Base-by-base conservation (phyloP, 2,797 vertebrate genomes). In the Spinus olivaceus region DNA sequence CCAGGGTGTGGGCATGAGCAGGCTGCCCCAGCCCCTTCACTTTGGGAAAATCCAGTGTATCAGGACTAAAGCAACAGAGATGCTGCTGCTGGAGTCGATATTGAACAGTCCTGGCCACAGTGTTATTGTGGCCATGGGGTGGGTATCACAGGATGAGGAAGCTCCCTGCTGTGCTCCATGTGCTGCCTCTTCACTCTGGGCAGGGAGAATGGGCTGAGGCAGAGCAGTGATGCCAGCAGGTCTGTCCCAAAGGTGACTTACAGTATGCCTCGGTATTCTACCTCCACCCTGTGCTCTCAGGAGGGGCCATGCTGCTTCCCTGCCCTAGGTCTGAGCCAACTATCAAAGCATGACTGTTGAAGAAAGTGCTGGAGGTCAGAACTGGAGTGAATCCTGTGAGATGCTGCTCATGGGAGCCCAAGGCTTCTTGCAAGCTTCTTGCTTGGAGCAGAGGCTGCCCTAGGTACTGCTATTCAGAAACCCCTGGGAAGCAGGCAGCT, bases 371-470 rank as follows among this genome's bases (percentile, higher is more conserved):
- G 2, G 63, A 86, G 49, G 37, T 27, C 46, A 39, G 76, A 67
- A 24, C 30, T 41, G 42, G 33, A 65, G 33, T n/a, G 42, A 64
- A 73, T 77, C 57, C 57, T 39, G 37, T 69, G 54, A 83, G 50
- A 78, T 59, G 49, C 60, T 69, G 33, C 54, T 71, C 2, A 2
- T 0, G 0, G 51, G 44, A 92, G 2, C 19, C 25, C 1, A 4
- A 28, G 20, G 8, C 17, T 79, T 54, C 61, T 39, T 39, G 37
- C n/a, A 27, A 69, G 39, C 49, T 86, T 90, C 57, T 79, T 8
- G 5, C 61, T 35, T 0, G 0, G 24, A 44, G 33, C 73, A 93
- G 61, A 83, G 41, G 35, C 59, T 91, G 44, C 42, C 22, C 50
- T 57, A 17, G 25, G 13, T 69, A 35, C 41, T 0, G 0, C 19